Evolutionary conservation across 2,888 invertebrate genomes (phyloP).

Genomic region (Hydraecia micacea): DNA sequence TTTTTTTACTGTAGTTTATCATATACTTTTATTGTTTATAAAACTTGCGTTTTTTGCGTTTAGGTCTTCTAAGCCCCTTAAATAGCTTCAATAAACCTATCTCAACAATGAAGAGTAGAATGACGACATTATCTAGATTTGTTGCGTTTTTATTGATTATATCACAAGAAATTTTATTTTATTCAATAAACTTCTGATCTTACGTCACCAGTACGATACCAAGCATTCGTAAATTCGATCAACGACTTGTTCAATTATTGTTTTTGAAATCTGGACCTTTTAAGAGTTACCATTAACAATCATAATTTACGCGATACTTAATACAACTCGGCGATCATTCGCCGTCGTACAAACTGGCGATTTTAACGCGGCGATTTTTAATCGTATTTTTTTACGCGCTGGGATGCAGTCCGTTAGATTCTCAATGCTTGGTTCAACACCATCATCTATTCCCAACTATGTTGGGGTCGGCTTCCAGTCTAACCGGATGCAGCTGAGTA

Average conservation of each 20-base stretch:
- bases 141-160: not conserved
- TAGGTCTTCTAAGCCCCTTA: too few species aligned
- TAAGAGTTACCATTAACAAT: conserved; percentile 8
- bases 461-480: too few species aligned
- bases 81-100: not conserved
- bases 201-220: conserved; percentile 6
- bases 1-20: too few species aligned
- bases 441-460: too few species aligned
- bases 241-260: not conserved
- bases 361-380: too few species aligned
- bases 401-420: not conserved
- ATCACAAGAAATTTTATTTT: not conserved
- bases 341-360: not conserved
- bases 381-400: not conserved
- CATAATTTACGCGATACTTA: conserved; percentile 40
- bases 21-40: too few species aligned
- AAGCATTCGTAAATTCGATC: conserved; percentile 12
- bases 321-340: not conserved
- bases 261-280: conserved; percentile 13
- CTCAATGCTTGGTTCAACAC: not conserved
- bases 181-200: conserved; percentile 4
- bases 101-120: not conserved
- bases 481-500: too few species aligned
- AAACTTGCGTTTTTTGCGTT: too few species aligned
- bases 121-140: not conserved